Percentiles rank a stretch among this genome's conserved stretches.
Conservation (phyloP, 2,888 invertebrate genomes). For the Heliconius ismenius region DNA sequence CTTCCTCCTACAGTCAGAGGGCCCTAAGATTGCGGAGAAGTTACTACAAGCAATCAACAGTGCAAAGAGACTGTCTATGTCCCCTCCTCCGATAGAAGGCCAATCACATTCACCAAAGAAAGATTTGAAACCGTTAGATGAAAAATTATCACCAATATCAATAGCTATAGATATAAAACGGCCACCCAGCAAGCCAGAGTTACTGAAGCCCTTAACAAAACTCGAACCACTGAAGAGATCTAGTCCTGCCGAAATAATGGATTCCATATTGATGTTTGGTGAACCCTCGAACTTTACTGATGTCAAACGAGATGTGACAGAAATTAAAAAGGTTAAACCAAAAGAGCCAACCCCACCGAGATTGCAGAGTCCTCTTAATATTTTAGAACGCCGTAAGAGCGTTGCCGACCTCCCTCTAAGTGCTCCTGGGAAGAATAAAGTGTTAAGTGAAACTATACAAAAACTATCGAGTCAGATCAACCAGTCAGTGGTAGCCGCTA, state of each 20-base stretch:
- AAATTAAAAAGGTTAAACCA: conserved; percentile 65
- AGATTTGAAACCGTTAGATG: conserved; percentile 50
- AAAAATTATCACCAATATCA: conserved; percentile 48
- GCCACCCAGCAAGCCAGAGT: conserved; percentile 54
- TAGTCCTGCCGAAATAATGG: conserved; percentile 56
- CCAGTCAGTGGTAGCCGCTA: conserved; percentile 66
- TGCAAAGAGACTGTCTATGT: conserved; percentile 79
- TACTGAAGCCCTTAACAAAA: conserved; percentile 56
- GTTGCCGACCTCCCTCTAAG: conserved; percentile 68
- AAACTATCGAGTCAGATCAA: conserved; percentile 81
- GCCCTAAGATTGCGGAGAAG: conserved; percentile 84
- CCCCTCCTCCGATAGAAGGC: conserved; percentile 67
- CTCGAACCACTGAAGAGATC: conserved; percentile 59
- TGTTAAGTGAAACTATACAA: conserved; percentile 84
- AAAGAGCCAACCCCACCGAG: conserved; percentile 66
- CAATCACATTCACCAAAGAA: conserved; percentile 63
- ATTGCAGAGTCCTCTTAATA: conserved; percentile 67
- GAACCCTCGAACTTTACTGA: conserved; percentile 69
- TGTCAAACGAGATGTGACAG: conserved; percentile 61
- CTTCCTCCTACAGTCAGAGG: conserved; percentile 75
- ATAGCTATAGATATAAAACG: conserved; percentile 53
- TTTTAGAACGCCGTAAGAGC: conserved; percentile 72
- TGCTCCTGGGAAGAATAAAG: conserved; percentile 78
- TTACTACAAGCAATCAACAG: conserved; percentile 83
- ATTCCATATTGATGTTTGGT: conserved; percentile 63